A percentile compares a stretch with the other conserved stretches of the same genome.
Conservation (phyloP, 2,113 vertebrate genomes). For the Cyanoderma ruficeps region DNA sequence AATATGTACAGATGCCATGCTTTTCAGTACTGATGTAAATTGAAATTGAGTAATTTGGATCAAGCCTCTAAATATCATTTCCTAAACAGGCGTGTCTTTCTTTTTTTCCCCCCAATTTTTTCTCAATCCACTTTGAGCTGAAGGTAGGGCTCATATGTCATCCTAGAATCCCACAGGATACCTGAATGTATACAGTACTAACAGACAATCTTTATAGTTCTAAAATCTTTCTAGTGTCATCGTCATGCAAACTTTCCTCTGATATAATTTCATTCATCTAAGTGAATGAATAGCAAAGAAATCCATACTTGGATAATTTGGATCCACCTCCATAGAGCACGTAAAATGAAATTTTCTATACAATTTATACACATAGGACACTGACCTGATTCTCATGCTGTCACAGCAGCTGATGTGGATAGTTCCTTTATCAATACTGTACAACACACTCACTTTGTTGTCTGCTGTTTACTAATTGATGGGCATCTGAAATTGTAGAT, state of each 20-base stretch:
- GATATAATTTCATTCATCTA: background rate
- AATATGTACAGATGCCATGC: background rate
- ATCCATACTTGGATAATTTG: background rate
- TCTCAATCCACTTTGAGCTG: background rate
- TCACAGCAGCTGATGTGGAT: background rate
- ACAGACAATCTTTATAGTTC: background rate
- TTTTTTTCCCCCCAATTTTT: rapidly evolving
- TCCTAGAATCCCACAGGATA: background rate
- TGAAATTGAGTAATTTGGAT: background rate
- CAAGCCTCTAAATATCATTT: background rate
- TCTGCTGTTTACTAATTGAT: background rate
- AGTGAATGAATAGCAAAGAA: background rate
- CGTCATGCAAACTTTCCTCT: background rate
- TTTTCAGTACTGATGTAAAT: background rate
- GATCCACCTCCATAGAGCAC: background rate
- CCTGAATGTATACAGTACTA: background rate
- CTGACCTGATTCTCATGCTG: background rate
- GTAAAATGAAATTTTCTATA: background rate
- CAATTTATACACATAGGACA: rapidly evolving
- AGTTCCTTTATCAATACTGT: background rate
- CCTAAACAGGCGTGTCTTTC: rapidly evolving
- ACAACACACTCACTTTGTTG: background rate
- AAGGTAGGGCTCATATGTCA: background rate
- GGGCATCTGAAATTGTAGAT: background rate
- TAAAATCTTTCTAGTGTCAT: background rate